phyloP scores from a whole-genome alignment of 2,113 vertebrate species.

The Podarcis raffonei region DNA sequence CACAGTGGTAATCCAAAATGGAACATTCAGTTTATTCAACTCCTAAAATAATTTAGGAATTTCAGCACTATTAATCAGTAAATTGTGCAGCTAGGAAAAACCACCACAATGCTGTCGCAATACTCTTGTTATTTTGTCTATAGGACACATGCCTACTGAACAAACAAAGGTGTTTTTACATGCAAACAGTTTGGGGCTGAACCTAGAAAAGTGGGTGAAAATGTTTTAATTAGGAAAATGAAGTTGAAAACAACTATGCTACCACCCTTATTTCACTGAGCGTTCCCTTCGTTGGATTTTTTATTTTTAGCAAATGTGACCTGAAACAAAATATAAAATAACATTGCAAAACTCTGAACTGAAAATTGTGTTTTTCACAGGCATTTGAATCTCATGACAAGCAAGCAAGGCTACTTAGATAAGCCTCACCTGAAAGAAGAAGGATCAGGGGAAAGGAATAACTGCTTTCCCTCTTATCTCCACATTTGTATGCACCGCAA shows the following conservation, averaged over 20 bases:
- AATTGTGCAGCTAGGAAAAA: slow-evolving; percentile 33
- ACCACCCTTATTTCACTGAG: too few species aligned
- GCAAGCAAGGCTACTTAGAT: background rate
- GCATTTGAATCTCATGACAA: background rate
- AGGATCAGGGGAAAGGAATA: background rate
- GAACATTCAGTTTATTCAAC: background rate
- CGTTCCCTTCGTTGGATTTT: background rate
- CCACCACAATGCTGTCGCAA: background rate
- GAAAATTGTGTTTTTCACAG: background rate
- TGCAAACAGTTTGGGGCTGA: background rate
- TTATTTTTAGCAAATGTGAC: background rate
- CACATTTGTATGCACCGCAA: slow-evolving; percentile 56
- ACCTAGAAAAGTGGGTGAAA: background rate
- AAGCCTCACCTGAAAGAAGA: slow-evolving; percentile 2
- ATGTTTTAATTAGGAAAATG: background rate
- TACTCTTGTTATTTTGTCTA: background rate
- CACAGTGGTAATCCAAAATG: background rate
- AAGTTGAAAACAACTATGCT: background rate
- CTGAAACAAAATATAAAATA: background rate
- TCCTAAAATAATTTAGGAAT: slow-evolving; percentile 35
- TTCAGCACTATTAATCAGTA: background rate
- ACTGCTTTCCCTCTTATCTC: slow-evolving; percentile 28
- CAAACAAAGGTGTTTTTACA: background rate
- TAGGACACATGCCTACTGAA: background rate
- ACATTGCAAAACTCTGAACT: background rate